These are phyloP conservation scores for Aeoliscus strigatus DNA, from an alignment of 2,797 vertebrate species.

Conservation along the genomic window DNA sequence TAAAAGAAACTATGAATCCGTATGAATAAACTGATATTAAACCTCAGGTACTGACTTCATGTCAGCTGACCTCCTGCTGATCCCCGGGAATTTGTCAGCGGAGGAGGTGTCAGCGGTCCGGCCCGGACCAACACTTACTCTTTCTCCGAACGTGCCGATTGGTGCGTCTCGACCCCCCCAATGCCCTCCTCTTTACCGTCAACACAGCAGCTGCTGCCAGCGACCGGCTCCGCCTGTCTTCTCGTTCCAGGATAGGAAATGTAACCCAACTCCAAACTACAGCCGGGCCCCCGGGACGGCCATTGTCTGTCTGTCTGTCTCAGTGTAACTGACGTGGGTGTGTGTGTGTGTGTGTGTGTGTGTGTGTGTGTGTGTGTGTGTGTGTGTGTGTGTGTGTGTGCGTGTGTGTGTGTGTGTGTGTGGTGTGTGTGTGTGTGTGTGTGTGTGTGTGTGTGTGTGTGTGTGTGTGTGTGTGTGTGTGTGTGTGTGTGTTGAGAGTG, in stretches of 20 bases:
- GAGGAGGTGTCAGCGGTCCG: not conserved
- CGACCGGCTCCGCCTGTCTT: slow-evolving; percentile 7
- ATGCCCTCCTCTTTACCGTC: slow-evolving; percentile 36
- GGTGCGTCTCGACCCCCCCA: slow-evolving; percentile 19
- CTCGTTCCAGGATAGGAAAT: slow-evolving; percentile 27
- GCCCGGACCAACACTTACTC: not conserved
- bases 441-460: no score
- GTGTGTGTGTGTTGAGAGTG: no score
- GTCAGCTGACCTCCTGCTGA: slow-evolving; percentile 27
- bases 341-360: no score
- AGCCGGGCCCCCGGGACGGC: no score
- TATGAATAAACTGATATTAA: slow-evolving; percentile 44
- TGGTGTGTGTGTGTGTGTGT: no score
- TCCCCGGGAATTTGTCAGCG: slow-evolving; percentile 24
- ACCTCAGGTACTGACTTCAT: slow-evolving; percentile 9
- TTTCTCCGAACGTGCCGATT: not conserved
- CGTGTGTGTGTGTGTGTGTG: no score
- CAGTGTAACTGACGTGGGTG: no score
- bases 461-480: no score
- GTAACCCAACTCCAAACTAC: slow-evolving; percentile 26
- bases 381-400: no score
- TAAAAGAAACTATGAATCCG: slow-evolving; percentile 36
- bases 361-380: no score
- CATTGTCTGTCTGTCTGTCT: no score
- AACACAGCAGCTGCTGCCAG: slow-evolving; percentile 53